Evolutionary conservation across 2,888 invertebrate genomes (phyloP).

Genomic region (Pandemis heparana): DNA sequence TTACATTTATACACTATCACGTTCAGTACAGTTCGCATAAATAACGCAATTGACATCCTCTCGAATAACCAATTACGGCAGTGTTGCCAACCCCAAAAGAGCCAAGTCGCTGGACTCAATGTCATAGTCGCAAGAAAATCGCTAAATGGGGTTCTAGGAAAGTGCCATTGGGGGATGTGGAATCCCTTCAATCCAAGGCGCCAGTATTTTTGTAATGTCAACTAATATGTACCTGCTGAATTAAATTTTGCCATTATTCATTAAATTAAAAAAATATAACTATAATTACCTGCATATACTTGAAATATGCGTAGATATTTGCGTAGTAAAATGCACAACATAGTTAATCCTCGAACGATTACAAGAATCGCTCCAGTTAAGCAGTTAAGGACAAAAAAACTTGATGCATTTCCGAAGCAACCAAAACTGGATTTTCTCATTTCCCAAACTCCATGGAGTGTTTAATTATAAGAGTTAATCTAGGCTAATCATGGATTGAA

Average conservation of each 20-base stretch:
- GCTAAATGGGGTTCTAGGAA: no score
- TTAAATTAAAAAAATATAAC: no score
- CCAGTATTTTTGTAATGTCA: no score
- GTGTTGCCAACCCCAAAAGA: not conserved
- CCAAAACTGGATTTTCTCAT: constrained; percentile 23
- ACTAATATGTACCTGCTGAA: no score
- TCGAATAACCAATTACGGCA: constrained; percentile 57
- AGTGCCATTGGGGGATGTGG: no score
- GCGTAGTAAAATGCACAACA: not conserved
- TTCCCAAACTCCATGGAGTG: constrained; percentile 8
- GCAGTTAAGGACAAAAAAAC: constrained; percentile 24
- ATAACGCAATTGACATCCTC: constrained; percentile 55
- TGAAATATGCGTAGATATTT: not conserved
- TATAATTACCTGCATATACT: no score
- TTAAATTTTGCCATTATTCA: no score
- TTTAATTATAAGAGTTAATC: constrained; percentile 46
- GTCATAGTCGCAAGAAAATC: no score
- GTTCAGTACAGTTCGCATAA: constrained; percentile 1
- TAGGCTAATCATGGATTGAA: constrained; percentile 38
- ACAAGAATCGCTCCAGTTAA: constrained; percentile 8
- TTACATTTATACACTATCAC: constrained; percentile 8
- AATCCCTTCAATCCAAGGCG: no score
- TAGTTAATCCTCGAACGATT: constrained; percentile 21
- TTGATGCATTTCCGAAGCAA: constrained; percentile 25
- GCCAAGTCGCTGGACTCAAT: no score